Evolutionary conservation across 2,113 vertebrate genomes (phyloP).

Genomic region (Dasyurus viverrinus): DNA sequence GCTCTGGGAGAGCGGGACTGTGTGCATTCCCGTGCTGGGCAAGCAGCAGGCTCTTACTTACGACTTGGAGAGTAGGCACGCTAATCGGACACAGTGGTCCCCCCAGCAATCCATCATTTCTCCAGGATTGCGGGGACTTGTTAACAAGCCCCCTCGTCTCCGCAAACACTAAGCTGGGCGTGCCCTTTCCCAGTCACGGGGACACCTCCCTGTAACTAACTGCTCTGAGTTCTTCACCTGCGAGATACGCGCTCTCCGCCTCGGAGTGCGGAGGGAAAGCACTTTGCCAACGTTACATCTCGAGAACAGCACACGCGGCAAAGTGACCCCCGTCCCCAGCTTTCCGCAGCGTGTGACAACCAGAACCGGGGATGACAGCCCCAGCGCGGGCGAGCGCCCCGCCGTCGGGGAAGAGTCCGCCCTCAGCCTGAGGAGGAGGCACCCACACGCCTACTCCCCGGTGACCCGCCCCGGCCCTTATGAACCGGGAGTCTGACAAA

Average conservation of each 20-base stretch:
- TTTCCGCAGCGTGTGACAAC: background rate
- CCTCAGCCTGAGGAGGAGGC: background rate
- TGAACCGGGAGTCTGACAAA: background rate
- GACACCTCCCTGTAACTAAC: background rate
- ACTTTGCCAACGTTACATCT: background rate
- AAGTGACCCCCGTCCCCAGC: no score
- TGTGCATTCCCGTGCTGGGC: background rate
- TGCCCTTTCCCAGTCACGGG: background rate
- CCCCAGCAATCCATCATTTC: background rate
- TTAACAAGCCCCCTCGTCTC: background rate
- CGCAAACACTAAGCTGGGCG: background rate
- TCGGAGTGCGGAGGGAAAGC: background rate
- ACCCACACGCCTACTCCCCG: background rate
- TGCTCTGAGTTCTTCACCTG: background rate
- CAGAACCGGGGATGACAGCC: background rate
- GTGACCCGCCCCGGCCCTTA: background rate
- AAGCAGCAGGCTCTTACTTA: background rate
- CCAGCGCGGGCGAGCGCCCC: background rate
- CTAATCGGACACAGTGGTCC: background rate
- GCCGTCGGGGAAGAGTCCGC: background rate
- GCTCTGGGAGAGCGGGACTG: background rate
- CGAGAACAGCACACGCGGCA: background rate
- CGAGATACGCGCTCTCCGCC: background rate
- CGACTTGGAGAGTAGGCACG: no score
- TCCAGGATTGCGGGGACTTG: background rate